Evolutionary conservation across 2,113 vertebrate genomes (phyloP).

Genomic region (Ginglymostoma cirratum): DNA sequence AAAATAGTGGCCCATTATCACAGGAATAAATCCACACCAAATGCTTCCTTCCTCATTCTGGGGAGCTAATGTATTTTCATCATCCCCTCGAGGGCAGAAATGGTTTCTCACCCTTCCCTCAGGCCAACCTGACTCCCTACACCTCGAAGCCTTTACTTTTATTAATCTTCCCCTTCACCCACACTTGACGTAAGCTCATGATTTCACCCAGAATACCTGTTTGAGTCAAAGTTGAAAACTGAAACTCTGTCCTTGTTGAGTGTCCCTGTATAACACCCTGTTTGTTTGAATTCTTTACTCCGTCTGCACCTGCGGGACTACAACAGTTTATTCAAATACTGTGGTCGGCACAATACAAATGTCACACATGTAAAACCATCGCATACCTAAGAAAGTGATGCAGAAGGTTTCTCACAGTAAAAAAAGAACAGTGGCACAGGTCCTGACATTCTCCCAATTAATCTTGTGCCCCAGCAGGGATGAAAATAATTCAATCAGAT

Average conservation of each 20-base stretch:
- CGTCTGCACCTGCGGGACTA: neutral
- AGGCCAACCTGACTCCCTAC: neutral
- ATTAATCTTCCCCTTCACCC: neutral
- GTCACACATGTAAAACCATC: neutral
- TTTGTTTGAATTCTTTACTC: neutral
- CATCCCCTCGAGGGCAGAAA: neutral
- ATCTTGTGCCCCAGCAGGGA: neutral
- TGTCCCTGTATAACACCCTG: neutral
- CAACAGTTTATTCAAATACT: neutral
- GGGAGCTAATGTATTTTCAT: neutral
- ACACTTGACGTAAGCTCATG: neutral
- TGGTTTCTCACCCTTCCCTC: neutral
- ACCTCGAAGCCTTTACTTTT: neutral
- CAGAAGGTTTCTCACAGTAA: neutral
- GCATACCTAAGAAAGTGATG: neutral
- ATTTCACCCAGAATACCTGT: neutral
- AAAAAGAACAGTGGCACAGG: neutral
- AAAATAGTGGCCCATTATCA: neutral
- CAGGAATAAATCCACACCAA: neutral
- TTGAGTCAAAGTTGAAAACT: neutral
- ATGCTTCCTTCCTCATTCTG: neutral
- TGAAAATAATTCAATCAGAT: conserved; percentile 27
- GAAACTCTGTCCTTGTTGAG: neutral
- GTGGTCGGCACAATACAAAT: neutral
- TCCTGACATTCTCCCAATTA: neutral